Conservation (phyloP, 2,797 vertebrate genomes). For the Microctenopoma lineatum region DNA sequence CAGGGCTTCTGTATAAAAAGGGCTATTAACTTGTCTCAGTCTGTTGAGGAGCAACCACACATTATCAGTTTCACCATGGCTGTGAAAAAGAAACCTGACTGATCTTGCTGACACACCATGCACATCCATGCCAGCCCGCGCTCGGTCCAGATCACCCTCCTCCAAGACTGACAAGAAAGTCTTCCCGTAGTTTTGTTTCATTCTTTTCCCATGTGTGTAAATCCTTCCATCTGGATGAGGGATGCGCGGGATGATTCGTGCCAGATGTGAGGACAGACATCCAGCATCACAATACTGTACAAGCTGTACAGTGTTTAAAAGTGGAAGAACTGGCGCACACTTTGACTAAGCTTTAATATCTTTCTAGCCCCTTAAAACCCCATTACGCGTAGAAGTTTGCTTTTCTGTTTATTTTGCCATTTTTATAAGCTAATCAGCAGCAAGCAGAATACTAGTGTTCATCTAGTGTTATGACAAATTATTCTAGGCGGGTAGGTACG, state of each 20-base stretch:
- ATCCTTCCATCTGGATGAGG: constrained; percentile 73
- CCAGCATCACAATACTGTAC: constrained; percentile 34
- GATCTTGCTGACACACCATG: constrained; percentile 54
- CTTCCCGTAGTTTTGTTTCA: constrained; percentile 52
- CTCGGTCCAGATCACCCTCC: constrained; percentile 44
- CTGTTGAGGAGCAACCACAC: constrained; percentile 1
- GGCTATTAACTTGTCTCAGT: background rate
- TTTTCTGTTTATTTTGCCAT: background rate
- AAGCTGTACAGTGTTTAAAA: constrained; percentile 38
- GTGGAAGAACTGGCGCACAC: constrained; percentile 17
- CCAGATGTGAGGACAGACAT: constrained; percentile 44
- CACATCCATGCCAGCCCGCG: constrained; percentile 20
- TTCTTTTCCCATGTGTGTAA: constrained; percentile 55
- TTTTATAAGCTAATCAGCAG: background rate
- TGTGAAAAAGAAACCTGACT: background rate
- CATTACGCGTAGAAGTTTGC: background rate
- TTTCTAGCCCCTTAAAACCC: background rate
- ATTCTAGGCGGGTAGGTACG: too few relatives aligned
- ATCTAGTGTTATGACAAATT: too few relatives aligned
- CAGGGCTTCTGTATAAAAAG: too few relatives aligned
- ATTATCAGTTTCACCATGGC: constrained; percentile 5
- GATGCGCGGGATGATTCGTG: constrained; percentile 11
- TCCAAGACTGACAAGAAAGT: constrained; percentile 44
- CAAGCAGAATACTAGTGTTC: background rate
- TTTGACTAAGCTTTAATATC: constrained; percentile 24